Evolutionary conservation across 2,888 invertebrate genomes (phyloP).

Genomic region (Troglohyphantes excavatus): DNA sequence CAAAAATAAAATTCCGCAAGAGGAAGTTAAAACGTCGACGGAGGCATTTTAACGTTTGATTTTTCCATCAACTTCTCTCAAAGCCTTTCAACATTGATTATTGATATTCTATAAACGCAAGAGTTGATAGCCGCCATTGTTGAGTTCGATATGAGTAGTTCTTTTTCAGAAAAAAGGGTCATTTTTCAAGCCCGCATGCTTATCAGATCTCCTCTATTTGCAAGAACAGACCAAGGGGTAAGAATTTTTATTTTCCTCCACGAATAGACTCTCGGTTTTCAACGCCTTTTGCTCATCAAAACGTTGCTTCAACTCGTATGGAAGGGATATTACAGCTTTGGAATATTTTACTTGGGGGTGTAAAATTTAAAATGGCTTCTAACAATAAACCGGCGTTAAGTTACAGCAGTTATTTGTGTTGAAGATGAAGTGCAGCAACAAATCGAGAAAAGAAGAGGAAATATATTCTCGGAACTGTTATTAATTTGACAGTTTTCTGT

Average conservation of each 20-base stretch:
- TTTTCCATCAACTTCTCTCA: constrained; percentile 71
- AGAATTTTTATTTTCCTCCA: constrained; percentile 37
- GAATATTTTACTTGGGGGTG: not conserved
- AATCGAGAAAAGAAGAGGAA: not conserved
- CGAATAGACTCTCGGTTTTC: constrained; percentile 28
- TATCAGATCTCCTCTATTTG: constrained; percentile 57
- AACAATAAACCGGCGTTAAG: not conserved
- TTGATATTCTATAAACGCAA: constrained; percentile 74
- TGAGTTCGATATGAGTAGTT: constrained; percentile 51
- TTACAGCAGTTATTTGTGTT: not conserved
- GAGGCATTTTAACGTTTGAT: constrained; percentile 71
- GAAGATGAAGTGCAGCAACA: no score
- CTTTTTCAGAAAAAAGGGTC: constrained; percentile 16
- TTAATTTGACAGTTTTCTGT: not conserved
- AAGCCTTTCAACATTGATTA: constrained; percentile 72
- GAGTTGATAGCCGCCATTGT: constrained; percentile 68
- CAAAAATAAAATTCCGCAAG: constrained; percentile 6
- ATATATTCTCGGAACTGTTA: not conserved
- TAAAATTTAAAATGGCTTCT: not conserved
- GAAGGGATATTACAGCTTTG: not conserved
- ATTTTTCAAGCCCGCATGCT: constrained; percentile 46
- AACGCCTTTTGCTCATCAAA: constrained; percentile 24
- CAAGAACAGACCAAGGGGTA: constrained; percentile 18
- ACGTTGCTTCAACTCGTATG: not conserved
- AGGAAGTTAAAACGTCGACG: constrained; percentile 61